These are phyloP conservation scores for Lacerta agilis DNA, from an alignment of 2,797 vertebrate species.

Conservation along the genomic window DNA sequence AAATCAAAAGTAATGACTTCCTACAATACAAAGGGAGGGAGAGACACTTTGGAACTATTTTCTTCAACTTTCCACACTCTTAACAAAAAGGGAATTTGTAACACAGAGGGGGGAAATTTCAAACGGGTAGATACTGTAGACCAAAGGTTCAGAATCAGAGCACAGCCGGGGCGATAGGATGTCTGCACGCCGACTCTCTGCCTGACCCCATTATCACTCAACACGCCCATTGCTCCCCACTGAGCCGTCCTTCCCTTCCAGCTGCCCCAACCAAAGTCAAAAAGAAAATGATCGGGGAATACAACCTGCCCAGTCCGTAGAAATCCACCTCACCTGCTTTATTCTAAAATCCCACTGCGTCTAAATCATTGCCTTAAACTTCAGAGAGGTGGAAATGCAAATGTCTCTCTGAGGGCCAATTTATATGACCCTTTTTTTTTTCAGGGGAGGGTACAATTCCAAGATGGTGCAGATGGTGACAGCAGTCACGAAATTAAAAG, in stretches of 20 bases:
- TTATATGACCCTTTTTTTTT: neutral
- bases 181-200: neutral
- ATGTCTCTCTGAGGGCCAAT: neutral
- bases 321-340: neutral
- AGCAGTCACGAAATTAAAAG: too few species aligned
- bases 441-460: neutral
- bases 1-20: conserved; percentile 14
- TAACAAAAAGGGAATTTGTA: neutral
- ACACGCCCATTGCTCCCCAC: neutral
- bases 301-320: neutral
- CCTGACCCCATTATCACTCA: neutral
- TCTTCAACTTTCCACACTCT: neutral
- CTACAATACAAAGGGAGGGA: neutral
- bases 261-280: neutral
- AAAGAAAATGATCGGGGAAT: neutral
- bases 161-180: neutral
- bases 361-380: neutral
- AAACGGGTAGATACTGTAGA: neutral
- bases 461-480: neutral
- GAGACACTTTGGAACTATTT: neutral
- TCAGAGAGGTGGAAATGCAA: neutral
- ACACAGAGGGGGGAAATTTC: neutral
- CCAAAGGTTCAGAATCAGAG: neutral
- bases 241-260: neutral
- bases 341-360: neutral